Evolutionary conservation across 2,797 vertebrate species (phyloP), one percentile per base, ranked within the genome.

Genomic region (Channa striata): DNA sequence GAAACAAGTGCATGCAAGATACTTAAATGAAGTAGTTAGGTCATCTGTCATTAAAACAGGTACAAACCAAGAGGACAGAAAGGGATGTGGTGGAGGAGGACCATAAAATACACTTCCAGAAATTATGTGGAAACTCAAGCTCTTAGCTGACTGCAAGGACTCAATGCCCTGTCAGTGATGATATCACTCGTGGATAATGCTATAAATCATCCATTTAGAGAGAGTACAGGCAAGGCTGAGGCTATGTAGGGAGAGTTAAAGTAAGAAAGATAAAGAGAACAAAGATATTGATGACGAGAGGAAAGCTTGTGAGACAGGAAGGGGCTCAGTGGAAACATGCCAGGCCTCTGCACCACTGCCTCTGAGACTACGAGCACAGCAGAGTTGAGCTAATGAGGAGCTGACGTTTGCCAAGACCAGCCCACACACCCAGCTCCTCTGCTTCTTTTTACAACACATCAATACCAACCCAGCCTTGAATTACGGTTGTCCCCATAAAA

Each of bases 241-340:
- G 60, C 52, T 68, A 57, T 51, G 23, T 43, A 17, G 14, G 48
- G 30, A 51, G 46, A 21, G 23, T 21, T n/a, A n/a, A 48, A 60
- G 46, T 44, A 30, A 63, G 20, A 68, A 68, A 46, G 36, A 52
- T 2, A 13, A n/a, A 63, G 34, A 72, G 59, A 64, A 68, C 47
- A 49, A 69, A 69, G 70, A 69, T 42, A 78, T 37, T 59, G 73
- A 85, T 65, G 46, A 61, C 40, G 20, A 42, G 57, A 76, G 56
- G 65, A 56, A 64, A 78, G 50, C 52, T 43, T 36, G 57, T 43
- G 65, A 80, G 52, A 78, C 77, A 88, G 92, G 92, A 93, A 93
- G 91, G 65, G 43, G 85, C 71, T 78, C 77, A 17, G 75, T 78
- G 78, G 81, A 89, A 74, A 81, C 71, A 78, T 68, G 86, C 83